phyloP scores from a whole-genome alignment of 2,797 vertebrate species.

The Molossus alvarezi region DNA sequence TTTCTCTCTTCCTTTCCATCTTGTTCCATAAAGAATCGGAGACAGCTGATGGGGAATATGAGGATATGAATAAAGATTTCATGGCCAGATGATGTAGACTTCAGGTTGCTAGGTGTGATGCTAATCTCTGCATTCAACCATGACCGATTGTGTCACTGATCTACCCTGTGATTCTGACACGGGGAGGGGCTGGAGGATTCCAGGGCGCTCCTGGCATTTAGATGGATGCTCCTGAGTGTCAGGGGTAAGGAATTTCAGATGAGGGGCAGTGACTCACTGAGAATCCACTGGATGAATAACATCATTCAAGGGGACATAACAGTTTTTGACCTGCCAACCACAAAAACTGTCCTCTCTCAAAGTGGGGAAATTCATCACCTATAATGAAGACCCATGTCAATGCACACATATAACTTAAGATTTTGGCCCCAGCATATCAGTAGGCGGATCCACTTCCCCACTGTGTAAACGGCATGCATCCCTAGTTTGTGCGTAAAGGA shows the following conservation, averaged over 20 bases:
- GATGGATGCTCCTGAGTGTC: not conserved
- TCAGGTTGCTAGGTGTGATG: not conserved
- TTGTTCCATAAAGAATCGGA: slow-evolving; percentile 46
- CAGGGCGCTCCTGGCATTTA: not conserved
- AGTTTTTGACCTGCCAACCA: not conserved
- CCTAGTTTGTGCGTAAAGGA: slow-evolving; percentile 58
- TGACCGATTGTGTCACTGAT: not conserved
- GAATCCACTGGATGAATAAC: not conserved
- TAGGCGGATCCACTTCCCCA: slow-evolving; percentile 10
- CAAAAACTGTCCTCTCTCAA: slow-evolving; percentile 54
- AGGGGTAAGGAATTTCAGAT: slow-evolving; percentile 5
- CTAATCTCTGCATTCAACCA: not conserved
- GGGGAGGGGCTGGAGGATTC: not conserved
- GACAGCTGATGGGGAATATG: not conserved
- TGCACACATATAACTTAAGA: not conserved
- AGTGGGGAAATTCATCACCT: slow-evolving; percentile 40
- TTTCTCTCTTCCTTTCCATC: not conserved
- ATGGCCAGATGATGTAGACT: not conserved
- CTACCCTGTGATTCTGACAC: not conserved
- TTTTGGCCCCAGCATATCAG: not conserved
- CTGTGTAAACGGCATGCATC: slow-evolving; percentile 9
- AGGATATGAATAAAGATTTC: slow-evolving; percentile 9
- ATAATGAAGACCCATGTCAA: slow-evolving; percentile 5
- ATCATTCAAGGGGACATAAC: slow-evolving; percentile 7
- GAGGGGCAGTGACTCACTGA: not conserved